A percentile compares a stretch with the other conserved stretches of the same genome.
Evolutionary conservation across 2,113 vertebrate genomes (phyloP).

Genomic region (Puffinus mauretanicus): DNA sequence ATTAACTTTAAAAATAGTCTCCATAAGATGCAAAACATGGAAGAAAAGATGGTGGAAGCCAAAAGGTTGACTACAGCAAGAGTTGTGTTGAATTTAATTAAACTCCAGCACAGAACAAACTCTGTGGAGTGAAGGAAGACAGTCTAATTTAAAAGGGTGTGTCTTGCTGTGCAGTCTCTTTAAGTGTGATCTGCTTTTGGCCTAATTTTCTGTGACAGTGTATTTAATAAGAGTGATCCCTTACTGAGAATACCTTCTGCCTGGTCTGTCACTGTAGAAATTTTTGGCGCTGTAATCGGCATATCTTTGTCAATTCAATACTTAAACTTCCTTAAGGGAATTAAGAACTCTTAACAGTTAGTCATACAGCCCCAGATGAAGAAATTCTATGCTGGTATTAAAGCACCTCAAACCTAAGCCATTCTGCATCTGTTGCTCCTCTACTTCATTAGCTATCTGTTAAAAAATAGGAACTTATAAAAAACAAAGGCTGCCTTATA

Average conservation of each 20-base stretch:
- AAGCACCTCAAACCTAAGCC: background rate
- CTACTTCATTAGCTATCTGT: background rate
- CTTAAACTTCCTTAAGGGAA: constrained; percentile 14
- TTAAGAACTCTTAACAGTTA: background rate
- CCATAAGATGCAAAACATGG: constrained; percentile 43
- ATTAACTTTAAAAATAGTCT: constrained; percentile 66
- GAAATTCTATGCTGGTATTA: background rate
- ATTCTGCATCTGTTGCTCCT: background rate
- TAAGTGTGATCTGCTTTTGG: constrained; percentile 36
- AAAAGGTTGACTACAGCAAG: constrained; percentile 62
- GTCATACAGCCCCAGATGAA: background rate
- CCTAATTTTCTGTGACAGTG: constrained; percentile 57
- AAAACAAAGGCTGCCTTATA: background rate
- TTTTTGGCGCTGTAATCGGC: background rate
- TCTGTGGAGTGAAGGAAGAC: background rate
- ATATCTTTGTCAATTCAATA: background rate
- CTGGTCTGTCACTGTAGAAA: constrained; percentile 36
- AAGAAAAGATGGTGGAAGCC: constrained; percentile 57
- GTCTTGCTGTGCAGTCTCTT: constrained; percentile 31
- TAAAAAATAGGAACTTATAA: background rate
- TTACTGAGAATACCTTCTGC: constrained; percentile 60
- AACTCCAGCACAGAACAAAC: constrained; percentile 24
- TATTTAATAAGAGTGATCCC: constrained; percentile 54
- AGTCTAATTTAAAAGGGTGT: constrained; percentile 42
- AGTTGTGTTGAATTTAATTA: constrained; percentile 48